A percentile compares a stretch with the other conserved stretches of the same genome.
Conservation (phyloP, 1,140 invertebrate genomes). For the Fopius arisanus region DNA sequence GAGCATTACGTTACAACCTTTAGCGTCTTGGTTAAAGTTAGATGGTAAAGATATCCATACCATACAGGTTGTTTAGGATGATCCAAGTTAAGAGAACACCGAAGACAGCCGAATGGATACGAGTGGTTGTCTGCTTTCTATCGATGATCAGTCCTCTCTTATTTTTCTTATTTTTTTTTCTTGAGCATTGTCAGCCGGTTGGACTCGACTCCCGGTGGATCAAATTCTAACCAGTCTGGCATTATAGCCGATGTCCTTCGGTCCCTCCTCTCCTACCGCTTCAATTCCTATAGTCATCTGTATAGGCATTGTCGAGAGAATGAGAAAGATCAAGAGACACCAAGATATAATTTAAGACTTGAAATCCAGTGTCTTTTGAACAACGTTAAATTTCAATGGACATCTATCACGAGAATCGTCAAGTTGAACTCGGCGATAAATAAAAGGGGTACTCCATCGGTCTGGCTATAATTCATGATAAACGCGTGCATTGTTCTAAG, state of each 20-base stretch:
- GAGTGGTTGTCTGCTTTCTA: neutral
- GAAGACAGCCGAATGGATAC: neutral
- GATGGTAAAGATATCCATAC: neutral
- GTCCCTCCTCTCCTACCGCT: slow-evolving; percentile 26
- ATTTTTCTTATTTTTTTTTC: neutral
- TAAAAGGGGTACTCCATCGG: slow-evolving; percentile 11
- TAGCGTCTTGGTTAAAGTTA: neutral
- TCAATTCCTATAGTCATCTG: slow-evolving; percentile 51
- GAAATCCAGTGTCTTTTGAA: neutral
- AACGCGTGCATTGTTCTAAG: slow-evolving; percentile 46
- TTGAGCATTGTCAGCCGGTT: slow-evolving; percentile 52
- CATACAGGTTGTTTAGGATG: neutral
- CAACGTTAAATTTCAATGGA: neutral
- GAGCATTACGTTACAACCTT: slow-evolving; percentile 6
- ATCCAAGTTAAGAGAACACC: neutral
- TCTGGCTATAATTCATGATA: slow-evolving; percentile 41
- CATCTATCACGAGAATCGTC: neutral
- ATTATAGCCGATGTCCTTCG: slow-evolving; percentile 61
- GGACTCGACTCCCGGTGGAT: slow-evolving; percentile 59
- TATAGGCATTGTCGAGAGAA: slow-evolving; percentile 49
- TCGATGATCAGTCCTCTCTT: neutral
- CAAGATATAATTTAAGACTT: neutral
- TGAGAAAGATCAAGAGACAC: neutral
- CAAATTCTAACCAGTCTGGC: slow-evolving; percentile 64
- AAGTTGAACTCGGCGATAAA: slow-evolving; percentile 8